These are phyloP conservation scores for Lepus europaeus DNA, from an alignment of 2,113 vertebrate genomes.

Conservation along the genomic window DNA sequence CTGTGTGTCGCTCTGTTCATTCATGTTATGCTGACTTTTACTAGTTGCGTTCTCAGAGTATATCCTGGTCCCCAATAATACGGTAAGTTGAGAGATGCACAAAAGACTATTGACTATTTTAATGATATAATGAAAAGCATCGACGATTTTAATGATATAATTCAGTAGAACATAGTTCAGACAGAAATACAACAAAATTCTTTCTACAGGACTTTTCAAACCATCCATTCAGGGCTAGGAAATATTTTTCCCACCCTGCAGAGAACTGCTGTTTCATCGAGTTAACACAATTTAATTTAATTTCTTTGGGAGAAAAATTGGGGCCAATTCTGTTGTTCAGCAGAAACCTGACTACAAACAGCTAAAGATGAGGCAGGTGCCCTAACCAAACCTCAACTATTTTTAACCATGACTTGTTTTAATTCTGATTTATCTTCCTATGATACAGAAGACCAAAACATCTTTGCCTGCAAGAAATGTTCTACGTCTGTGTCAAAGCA, in stretches of 20 bases:
- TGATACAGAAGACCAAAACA: neutral
- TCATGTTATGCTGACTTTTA: conserved; percentile 30
- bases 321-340: neutral
- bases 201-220: conserved; percentile 42
- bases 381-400: neutral
- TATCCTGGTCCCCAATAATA: neutral
- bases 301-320: neutral
- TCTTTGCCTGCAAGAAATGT: neutral
- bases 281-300: conserved; percentile 26
- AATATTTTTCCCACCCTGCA: neutral
- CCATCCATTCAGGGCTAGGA: conserved; percentile 25
- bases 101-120: neutral
- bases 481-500: neutral
- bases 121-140: conserved; percentile 49
- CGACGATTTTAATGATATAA: conserved; percentile 28
- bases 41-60: conserved; percentile 46
- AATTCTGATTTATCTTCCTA: conserved; percentile 1
- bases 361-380: neutral
- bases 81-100: neutral
- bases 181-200: conserved; percentile 16
- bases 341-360: neutral
- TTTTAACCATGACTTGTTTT: neutral
- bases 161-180: neutral
- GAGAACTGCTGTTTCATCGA: neutral
- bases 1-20: conserved; percentile 40